Base-by-base conservation (phyloP, 2,113 vertebrate genomes). In the Cyprinodon variegatus region DNA sequence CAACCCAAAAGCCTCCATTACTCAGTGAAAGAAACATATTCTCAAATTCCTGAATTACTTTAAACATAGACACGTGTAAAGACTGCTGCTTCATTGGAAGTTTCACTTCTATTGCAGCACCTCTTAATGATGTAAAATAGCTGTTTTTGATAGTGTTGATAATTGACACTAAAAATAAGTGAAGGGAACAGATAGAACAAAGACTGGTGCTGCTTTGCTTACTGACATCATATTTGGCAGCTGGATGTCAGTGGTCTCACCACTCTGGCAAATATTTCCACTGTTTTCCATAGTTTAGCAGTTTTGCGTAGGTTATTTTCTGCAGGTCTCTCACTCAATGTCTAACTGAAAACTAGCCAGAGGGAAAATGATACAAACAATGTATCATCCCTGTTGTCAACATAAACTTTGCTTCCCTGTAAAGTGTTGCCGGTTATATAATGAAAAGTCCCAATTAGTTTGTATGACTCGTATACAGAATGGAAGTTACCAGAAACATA, bases 221-320 rank as follows among this genome's bases (percentile, higher is more conserved):
- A 69, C 65, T 91, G 88, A 92, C 88, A 89, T 93, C 90, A 93
- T 90, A 77, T 82, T 89, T 92, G 91, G 89, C 90, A 11, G 68
- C 74, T 14, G 14, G 79, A 75, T 68, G 64, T 68, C 62, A 40
- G 67, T 83, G 68, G 68, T 84, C 77, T 87, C 83, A 79, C 74
- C 78, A 86, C 90, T 70, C 68, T 61, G 78, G 76, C 71, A 88
- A 86, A 89, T 84, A 86, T 88, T 91, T 91, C 83, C 81, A 76
- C 81, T 89, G 70, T 91, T 93, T 91, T 90, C 84, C 90, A 83
- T 66, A 85, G 76, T 82, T 88, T 78, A 86, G 76, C 86, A 80
- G 86, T 87, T 86, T 90, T 80, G 69, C 74, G 57, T 71, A 69
- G 61, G 80, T 81, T 74, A 78, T 85, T 86, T 92, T 90, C 90